Base-by-base conservation (phyloP, 2,888 invertebrate species). In the Polydrusus cervinus region DNA sequence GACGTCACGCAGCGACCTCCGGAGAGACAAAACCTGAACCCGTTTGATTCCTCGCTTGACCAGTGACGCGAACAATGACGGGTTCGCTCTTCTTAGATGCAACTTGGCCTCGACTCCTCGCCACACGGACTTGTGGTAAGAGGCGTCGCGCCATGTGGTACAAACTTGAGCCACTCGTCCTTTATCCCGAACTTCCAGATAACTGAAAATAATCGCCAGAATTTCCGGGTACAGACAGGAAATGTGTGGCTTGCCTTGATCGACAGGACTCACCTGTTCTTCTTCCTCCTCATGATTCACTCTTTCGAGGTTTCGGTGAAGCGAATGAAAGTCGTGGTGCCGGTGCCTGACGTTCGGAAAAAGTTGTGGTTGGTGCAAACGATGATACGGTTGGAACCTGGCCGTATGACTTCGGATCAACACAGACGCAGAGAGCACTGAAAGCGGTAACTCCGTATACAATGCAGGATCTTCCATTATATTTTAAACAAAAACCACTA, bases 51-150 rank as follows among this genome's bases (percentile, higher is more conserved):
- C 97, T 67, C 97, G 91, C 80, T 93, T 92, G 55, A 95, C 95
- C 76, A 98, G 88, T 77, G 95, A 96, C 30, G 93, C 91, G 88
- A 97, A 97, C 72, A 98, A 90, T 81, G 94, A 93, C 13, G 95
- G 94, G 77, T 95, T 93, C 77, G 96, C 93, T 81, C 94, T 90
- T 77, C 95, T 90, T 64, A 98, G 90, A 86, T 98, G 97, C 78
- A 98, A 88, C 81, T 95, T 94, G 0, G 97, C 97, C 85, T 97
- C 96, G 40, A 97, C 96, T 67, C 96, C 96, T 80, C 95, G 92
- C 98, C 98, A 98, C 18, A 98, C 97, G 49, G 94, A 94, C 82
- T 96, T 94, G 82, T 95, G 93, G 87, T 97, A 97, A 38, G 96
- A 94, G 57, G 97, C 97, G 84, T 97, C 97, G 75, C 96, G 89